Base-by-base conservation (phyloP, 1,140 invertebrate species). In the Rhopalosiphum maidis region DNA sequence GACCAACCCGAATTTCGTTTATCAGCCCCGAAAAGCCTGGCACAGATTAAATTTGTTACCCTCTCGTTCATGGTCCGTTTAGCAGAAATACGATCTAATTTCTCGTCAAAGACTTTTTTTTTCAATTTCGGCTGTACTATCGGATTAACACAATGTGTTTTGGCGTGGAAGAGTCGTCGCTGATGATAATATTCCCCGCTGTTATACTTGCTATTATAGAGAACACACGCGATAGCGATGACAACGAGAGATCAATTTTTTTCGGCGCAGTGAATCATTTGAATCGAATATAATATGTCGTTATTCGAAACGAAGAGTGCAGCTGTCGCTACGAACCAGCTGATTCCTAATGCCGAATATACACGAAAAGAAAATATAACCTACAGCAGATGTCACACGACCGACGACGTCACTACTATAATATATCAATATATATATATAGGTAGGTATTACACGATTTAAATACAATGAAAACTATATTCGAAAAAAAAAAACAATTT, bases 61-160 rank as follows among this genome's bases (percentile, higher is more conserved):
- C 91, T 77, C 68, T 30, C 22, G 46, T 92, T 92, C n/a, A 92
- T 51, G 91, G 91, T 92, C 60, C 91, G 91, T 92, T 92, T 92
- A 92, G 68, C 91, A 92, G 60, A 82, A 92, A 92, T 92, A 92
- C 91, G 30, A 25, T 92, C 35, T 48, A 83, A 51, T 48, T 25
- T 48, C 91, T 92, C 68, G 91, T 92, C 68, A 92, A 92, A 92
- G 91, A 92, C 68, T 85, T 37, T 92, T 43, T 86, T 68, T 92
- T 92, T 92, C 91, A 92, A 92, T 92, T 92, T 92, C 60, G 23
- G 41, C n/a, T 22, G 4, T 4, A 30, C 83, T 92, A 82, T 82
- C 60, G 77, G 91, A 92, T 91, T 77, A 91, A 22, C 60, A 30
- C 37, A 46, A 41, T 83, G 60, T 83, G 91, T 83, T 77, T 46